Conservation (phyloP, 1,140 invertebrate species). For the Neodiprion lecontei region DNA sequence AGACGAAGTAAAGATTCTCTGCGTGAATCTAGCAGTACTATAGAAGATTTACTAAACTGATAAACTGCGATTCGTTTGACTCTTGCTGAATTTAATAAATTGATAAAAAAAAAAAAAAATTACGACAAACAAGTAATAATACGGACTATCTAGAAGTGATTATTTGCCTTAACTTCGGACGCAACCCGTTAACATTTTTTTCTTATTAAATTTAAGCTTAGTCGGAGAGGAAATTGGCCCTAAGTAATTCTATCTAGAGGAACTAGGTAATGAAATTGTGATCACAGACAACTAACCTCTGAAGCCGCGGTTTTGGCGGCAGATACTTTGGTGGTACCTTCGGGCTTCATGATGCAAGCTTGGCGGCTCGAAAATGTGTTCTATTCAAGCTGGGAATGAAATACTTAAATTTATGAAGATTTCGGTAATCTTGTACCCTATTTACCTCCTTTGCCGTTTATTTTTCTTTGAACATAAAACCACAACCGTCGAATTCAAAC, state of each 20-base stretch:
- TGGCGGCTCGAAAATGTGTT: neutral
- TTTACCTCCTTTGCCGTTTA: neutral
- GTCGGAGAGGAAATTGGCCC: neutral
- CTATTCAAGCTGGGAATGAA: neutral
- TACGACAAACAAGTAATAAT: neutral
- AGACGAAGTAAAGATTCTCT: neutral
- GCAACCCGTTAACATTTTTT: too few species aligned
- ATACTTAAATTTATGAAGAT: neutral
- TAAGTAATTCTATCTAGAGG: neutral
- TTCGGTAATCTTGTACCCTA: neutral
- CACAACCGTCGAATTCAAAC: neutral
- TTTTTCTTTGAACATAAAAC: neutral
- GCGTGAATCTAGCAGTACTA: too few species aligned
- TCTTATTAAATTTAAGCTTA: too few species aligned
- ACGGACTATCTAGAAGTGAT: too few species aligned
- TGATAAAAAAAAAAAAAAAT: neutral
- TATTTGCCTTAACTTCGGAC: too few species aligned
- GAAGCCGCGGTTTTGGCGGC: slow-evolving; percentile 36
- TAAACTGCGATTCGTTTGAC: too few species aligned
- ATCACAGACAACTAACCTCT: slow-evolving; percentile 43
- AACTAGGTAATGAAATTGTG: neutral
- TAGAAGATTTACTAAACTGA: too few species aligned
- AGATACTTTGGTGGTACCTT: slow-evolving; percentile 41
- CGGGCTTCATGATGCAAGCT: slow-evolving; percentile 48
- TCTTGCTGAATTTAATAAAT: too few species aligned